Evolutionary conservation across 1,140 invertebrate species (phyloP).

Genomic region (Penaeus chinensis): DNA sequence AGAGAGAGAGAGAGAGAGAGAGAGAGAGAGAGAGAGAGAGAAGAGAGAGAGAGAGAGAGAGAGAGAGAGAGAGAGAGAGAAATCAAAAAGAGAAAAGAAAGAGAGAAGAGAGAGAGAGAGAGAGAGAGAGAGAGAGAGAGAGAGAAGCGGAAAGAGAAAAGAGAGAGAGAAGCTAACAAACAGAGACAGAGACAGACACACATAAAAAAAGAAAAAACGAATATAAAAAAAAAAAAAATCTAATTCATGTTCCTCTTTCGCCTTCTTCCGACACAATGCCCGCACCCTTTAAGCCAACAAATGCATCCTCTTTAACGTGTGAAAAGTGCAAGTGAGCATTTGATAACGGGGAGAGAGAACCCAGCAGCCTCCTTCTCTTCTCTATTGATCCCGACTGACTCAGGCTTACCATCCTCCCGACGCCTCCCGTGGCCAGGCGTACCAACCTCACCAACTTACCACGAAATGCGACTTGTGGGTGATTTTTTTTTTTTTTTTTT

Average conservation of each 20-base stretch:
- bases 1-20: too few species aligned
- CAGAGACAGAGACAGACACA: neutral
- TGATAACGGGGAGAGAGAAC: neutral
- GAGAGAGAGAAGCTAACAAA: constrained; percentile 1
- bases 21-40: too few species aligned
- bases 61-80: constrained; percentile 11
- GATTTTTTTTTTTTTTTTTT: too few species aligned
- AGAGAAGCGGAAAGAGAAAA: constrained; percentile 20
- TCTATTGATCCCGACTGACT: constrained; percentile 50
- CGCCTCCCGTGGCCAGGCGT: constrained; percentile 29
- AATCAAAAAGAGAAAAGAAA: constrained; percentile 1
- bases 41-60: neutral
- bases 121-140: constrained; percentile 4
- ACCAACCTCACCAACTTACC: constrained; percentile 26
- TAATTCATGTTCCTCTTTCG: too few species aligned
- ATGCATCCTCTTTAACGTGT: too few species aligned
- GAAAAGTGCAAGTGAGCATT: too few species aligned
- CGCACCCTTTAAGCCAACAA: too few species aligned
- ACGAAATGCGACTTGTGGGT: neutral
- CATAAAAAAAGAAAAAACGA: neutral
- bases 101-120: neutral
- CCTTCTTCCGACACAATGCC: too few species aligned
- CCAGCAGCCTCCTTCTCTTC: constrained; percentile 14
- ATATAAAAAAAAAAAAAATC: too few species aligned
- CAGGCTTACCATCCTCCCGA: constrained; percentile 47